Evolutionary conservation across 2,113 vertebrate species (phyloP).

Genomic region (Grantiella picta): DNA sequence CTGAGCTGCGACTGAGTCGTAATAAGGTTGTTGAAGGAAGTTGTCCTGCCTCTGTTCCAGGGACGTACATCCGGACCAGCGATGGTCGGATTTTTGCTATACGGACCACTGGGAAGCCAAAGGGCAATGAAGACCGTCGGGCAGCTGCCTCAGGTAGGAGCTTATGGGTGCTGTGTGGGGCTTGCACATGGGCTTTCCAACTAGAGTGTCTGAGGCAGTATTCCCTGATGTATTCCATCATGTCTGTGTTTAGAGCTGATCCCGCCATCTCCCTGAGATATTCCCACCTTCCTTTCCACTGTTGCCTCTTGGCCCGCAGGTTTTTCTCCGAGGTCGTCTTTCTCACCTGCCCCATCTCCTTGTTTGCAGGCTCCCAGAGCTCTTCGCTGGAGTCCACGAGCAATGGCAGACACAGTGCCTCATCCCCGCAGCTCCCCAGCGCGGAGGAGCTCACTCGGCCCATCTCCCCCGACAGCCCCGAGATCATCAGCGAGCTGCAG

Average conservation of each 20-base stretch:
- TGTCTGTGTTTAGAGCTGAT: not conserved
- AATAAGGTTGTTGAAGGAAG: not conserved
- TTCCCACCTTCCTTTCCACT: not conserved
- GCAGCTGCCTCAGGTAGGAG: conserved; percentile 81
- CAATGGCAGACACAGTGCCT: conserved; percentile 88
- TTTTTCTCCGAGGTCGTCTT: not conserved
- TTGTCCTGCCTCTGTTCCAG: conserved; percentile 62
- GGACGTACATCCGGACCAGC: conserved; percentile 94
- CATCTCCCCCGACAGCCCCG: conserved; percentile 86
- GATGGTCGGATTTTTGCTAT: conserved; percentile 98
- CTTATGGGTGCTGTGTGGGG: not conserved
- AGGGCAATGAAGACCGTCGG: conserved; percentile 75
- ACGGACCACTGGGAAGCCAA: conserved; percentile 89
- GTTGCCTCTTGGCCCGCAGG: not conserved
- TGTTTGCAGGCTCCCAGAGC: conserved; percentile 77
- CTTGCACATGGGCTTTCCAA: not conserved
- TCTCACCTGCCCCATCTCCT: not conserved
- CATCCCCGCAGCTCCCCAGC: conserved; percentile 83
- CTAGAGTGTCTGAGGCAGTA: too few species aligned
- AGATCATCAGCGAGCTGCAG: conserved; percentile 90
- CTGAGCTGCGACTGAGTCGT: not conserved
- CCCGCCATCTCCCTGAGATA: not conserved
- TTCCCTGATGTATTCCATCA: not conserved
- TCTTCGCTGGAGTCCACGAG: conserved; percentile 76
- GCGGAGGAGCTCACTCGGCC: conserved; percentile 76